Evolutionary conservation across 2,797 vertebrate genomes (phyloP).

Genomic region (Lophotriccus pileatus): DNA sequence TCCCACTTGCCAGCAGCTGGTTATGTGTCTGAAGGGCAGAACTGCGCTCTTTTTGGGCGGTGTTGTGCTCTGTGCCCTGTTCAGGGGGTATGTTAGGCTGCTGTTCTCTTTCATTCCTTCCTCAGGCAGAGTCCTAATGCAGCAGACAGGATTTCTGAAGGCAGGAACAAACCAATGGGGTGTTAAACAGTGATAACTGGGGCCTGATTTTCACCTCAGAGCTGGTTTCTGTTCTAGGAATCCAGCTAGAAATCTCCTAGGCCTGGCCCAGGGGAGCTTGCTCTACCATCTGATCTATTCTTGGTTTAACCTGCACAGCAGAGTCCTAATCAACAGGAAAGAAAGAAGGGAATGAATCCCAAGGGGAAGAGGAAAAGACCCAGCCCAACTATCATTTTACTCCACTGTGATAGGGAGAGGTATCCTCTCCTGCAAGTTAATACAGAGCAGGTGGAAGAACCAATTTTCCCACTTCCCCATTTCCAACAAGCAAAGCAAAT

Average conservation of each 20-base stretch:
- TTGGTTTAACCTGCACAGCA: not conserved
- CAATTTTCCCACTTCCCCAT: conserved; percentile 30
- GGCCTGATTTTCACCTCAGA: not conserved
- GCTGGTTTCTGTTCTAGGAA: not conserved
- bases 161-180: not conserved
- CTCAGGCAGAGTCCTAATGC: not conserved
- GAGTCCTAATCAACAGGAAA: not conserved
- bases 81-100: not conserved
- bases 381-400: not conserved
- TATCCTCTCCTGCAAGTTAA: conserved; percentile 20
- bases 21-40: not conserved
- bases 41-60: not conserved
- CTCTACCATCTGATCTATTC: not conserved
- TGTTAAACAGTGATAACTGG: not conserved
- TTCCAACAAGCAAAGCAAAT: not conserved
- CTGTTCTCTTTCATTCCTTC: not conserved
- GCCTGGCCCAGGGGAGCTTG: not conserved
- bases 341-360: not conserved
- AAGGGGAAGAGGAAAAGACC: not conserved
- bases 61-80: not conserved
- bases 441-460: not conserved
- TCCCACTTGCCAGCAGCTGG: not conserved
- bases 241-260: not conserved
- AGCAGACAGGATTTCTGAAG: not conserved
- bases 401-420: not conserved